Base-by-base conservation (phyloP, 1,140 invertebrate species). In the Caenorhabditis inopinata region DNA sequence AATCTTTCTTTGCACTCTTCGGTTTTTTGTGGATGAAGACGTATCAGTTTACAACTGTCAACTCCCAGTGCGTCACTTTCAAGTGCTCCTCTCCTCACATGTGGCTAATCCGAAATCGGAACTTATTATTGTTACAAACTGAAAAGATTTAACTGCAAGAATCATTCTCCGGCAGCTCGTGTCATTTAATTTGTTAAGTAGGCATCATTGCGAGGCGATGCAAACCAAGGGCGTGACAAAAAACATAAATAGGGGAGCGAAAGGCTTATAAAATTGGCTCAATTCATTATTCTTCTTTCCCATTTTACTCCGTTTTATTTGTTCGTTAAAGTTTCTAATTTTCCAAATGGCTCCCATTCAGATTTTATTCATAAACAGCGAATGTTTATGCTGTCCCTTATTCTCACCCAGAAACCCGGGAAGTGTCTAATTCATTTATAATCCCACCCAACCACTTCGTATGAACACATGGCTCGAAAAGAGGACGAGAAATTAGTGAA, bases 361-460 rank as follows among this genome's bases (percentile, higher is more conserved):
- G 27, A n/a, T 3, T 29, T 58, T 21, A 38, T 68, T 35, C 58
- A 38, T 68, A 68, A 68, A 68, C 58, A 68, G 58, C 21, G 38
- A 42, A 68, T 68, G 58, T 68, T 68, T 68, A 68, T 68, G 29
- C 32, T 53, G 21, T 53, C 49, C 23, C 12, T 3, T 58, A 25
- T 7, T 51, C 23, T 2, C 11, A 6, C 49, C 27, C 11, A 32
- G n/a, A 32, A 18, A 38, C 58, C 38, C 32, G 21, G 6, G 38
- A 68, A 68, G 58, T 68, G 58, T 68, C 58, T 68, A 68, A 68
- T 68, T 38, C 58, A 68, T 68, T 68, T 68, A 68, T 68, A 68
- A 68, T 68, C 58, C 58, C 32, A 42, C n/a, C 11, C 58, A 29
- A 11, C 58, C 58, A 25, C 23, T 14, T 53, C 58, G 32, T 6